A percentile compares a stretch with the other conserved stretches of the same genome.
These are phyloP conservation scores for Phrynocephalus forsythii DNA, from an alignment of 2,797 vertebrate species.

Conservation along the genomic window DNA sequence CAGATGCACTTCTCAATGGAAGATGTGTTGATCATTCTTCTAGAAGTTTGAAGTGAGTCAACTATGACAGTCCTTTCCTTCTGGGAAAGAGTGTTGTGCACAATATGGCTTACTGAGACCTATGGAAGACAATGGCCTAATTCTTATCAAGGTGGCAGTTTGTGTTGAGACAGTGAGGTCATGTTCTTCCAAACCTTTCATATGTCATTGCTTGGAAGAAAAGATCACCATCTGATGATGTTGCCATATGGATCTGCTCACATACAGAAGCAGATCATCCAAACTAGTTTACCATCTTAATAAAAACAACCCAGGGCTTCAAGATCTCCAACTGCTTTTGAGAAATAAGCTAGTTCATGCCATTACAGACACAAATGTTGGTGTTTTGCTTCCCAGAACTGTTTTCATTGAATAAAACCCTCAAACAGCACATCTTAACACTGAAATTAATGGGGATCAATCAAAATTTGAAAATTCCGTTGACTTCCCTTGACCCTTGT, in stretches of 20 bases:
- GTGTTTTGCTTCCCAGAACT: constrained; percentile 31
- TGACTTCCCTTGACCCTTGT: too few species aligned
- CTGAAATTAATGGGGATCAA: constrained; percentile 28
- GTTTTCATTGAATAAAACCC: constrained; percentile 51
- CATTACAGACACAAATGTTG: neutral
- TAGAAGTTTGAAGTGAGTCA: neutral
- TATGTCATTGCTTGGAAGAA: neutral
- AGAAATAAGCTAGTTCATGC: neutral
- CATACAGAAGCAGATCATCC: neutral
- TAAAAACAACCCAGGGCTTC: neutral
- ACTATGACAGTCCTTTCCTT: neutral
- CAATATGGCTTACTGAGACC: neutral
- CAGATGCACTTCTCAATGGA: neutral
- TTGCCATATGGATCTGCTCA: neutral
- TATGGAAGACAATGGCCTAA: neutral
- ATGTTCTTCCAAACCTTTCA: neutral
- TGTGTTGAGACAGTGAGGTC: neutral
- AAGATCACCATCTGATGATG: too few species aligned
- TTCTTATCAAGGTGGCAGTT: neutral
- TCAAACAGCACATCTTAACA: constrained; percentile 25
- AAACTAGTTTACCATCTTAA: neutral
- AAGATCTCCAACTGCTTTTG: neutral
- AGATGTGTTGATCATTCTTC: neutral
- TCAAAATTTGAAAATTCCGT: neutral
- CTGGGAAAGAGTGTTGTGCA: neutral